Evolutionary conservation across 1,140 invertebrate species (phyloP).

Genomic region (Zaprionus ghesquierei): DNA sequence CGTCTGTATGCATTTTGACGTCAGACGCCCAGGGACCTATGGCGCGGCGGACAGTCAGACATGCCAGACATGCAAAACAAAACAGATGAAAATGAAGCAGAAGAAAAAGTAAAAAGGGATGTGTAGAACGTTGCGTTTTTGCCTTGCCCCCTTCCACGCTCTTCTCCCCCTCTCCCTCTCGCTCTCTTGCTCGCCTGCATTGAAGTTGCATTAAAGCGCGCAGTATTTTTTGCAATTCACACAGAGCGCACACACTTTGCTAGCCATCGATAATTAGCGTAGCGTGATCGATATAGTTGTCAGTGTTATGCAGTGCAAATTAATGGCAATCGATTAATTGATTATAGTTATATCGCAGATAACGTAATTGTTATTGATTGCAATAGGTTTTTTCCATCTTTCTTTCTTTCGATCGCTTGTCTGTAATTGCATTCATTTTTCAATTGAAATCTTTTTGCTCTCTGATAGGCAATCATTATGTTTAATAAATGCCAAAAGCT

Average conservation of each 20-base stretch:
- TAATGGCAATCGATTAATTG: background rate
- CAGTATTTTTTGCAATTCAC: background rate
- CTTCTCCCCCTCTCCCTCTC: background rate
- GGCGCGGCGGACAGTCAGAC: constrained; percentile 15
- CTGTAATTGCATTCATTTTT: constrained; percentile 60
- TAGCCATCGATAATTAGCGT: background rate
- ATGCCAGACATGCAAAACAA: constrained; percentile 65
- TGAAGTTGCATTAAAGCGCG: background rate
- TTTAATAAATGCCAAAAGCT: constrained; percentile 73
- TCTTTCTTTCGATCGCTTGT: constrained; percentile 9
- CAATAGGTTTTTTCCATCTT: no score
- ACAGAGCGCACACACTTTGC: background rate
- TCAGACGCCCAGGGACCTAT: constrained; percentile 51
- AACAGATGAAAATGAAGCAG: constrained; percentile 40
- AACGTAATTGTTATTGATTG: background rate
- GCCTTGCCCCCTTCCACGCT: background rate
- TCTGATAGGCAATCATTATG: constrained; percentile 60
- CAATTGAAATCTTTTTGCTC: constrained; percentile 32
- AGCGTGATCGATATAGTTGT: background rate
- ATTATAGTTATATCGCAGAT: background rate
- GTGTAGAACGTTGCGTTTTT: constrained; percentile 23
- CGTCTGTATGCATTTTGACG: constrained; percentile 66
- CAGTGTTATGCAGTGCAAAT: background rate
- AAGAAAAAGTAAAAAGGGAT: constrained; percentile 23
- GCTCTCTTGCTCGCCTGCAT: no score